Conservation (phyloP, 2,113 vertebrate species). For the Gobiocypris rarus region DNA sequence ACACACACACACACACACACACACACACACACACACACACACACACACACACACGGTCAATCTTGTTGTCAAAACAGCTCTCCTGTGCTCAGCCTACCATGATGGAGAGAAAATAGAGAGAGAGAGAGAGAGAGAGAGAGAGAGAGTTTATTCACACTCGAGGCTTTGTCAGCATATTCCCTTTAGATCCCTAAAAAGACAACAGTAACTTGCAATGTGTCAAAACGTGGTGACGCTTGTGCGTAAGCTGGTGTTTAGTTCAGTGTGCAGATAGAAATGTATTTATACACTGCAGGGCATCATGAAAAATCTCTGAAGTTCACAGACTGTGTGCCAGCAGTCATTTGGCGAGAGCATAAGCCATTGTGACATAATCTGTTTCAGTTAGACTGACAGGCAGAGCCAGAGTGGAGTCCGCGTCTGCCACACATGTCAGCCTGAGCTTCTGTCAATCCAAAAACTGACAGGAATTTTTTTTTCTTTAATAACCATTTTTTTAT, state of each 20-base stretch:
- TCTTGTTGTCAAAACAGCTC: slow-evolving; percentile 3
- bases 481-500: background rate
- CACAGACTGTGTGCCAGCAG: slow-evolving; percentile 31
- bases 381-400: slow-evolving; percentile 24
- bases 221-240: background rate
- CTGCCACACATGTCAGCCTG: slow-evolving; percentile 15
- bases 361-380: slow-evolving; percentile 40
- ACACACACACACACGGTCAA: background rate
- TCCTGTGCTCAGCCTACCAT: slow-evolving; percentile 7
- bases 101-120: background rate
- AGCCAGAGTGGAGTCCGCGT: slow-evolving; percentile 6
- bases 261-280: slow-evolving; percentile 12
- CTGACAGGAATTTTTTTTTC: background rate
- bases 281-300: slow-evolving; percentile 9
- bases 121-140: background rate
- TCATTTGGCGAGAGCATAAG: slow-evolving; percentile 25
- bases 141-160: slow-evolving; percentile 5
- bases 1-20: no score
- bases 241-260: background rate
- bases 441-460: slow-evolving; percentile 22
- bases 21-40: background rate
- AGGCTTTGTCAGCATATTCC: background rate
- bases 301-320: slow-evolving; percentile 16
- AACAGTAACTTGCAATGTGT: slow-evolving; percentile 7
- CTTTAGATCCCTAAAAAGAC: background rate